Evolutionary conservation across 2,797 vertebrate species (phyloP).

Genomic region (Coranthus polyacanthus): DNA sequence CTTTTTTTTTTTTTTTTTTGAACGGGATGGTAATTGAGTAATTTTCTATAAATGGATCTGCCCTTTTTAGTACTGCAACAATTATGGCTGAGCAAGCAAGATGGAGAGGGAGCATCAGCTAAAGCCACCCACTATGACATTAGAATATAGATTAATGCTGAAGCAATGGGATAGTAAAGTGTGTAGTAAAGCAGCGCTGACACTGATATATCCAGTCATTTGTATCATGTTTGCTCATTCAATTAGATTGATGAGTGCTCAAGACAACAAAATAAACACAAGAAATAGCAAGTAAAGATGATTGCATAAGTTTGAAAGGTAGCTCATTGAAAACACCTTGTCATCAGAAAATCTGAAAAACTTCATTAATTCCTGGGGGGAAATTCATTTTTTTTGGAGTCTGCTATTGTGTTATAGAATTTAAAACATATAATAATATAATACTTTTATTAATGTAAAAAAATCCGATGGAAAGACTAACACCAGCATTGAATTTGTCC

Average conservation of each 20-base stretch:
- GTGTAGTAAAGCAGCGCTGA: neutral
- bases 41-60: slow-evolving; percentile 6
- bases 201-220: neutral
- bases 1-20: neutral
- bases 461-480: no score
- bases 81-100: neutral
- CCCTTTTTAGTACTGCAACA: neutral
- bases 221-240: neutral
- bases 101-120: neutral
- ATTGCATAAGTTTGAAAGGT: no score
- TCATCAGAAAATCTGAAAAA: no score
- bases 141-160: neutral
- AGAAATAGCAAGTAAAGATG: no score
- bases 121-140: neutral
- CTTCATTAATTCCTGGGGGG: no score
- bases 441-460: no score
- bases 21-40: neutral
- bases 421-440: no score
- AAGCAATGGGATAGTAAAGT: neutral
- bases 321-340: no score
- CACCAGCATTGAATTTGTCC: no score
- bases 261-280: no score
- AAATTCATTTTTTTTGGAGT: no score
- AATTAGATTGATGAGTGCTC: neutral
- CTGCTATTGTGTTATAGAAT: no score